Conservation (phyloP, 2,888 invertebrate genomes). For the Eupithecia inturbata region DNA sequence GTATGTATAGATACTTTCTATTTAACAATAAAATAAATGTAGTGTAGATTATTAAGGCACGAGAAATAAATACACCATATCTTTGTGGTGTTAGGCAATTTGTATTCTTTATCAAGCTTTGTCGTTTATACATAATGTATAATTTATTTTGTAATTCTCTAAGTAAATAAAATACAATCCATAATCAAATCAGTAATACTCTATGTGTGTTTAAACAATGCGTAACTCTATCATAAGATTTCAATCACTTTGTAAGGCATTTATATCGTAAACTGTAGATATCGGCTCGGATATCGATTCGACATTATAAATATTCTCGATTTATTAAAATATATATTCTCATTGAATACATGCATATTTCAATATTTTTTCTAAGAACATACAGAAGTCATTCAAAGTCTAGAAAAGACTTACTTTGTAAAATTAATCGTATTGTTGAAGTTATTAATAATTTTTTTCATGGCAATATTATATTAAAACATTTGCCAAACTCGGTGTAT, state of each 20-base stretch:
- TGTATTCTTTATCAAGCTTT: background rate
- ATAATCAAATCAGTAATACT: background rate
- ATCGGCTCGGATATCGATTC: background rate
- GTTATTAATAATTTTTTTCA: background rate
- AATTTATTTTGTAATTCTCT: background rate
- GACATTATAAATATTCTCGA: background rate
- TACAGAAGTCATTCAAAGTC: background rate
- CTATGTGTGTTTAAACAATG: slow-evolving; percentile 8
- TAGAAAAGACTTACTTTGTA: background rate
- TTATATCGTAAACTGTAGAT: background rate
- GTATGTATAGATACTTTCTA: slow-evolving; percentile 19
- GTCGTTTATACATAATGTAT: background rate
- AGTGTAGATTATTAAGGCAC: slow-evolving; percentile 27
- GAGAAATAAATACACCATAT: slow-evolving; percentile 19
- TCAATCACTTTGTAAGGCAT: slow-evolving; percentile 24
- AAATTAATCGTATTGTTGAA: background rate
- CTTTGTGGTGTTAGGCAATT: background rate
- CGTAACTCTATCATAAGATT: slow-evolving; percentile 19
- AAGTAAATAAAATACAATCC: slow-evolving; percentile 7
- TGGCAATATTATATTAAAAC: background rate
- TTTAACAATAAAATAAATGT: slow-evolving; percentile 18
- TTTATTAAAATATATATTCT: background rate
- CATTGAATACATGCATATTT: background rate
- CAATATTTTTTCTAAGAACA: background rate
- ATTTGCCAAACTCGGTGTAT: too few relatives aligned